Percentiles rank a stretch among this genome's conserved stretches.
Conservation (phyloP, 2,888 invertebrate species). For the Philereme transversata region DNA sequence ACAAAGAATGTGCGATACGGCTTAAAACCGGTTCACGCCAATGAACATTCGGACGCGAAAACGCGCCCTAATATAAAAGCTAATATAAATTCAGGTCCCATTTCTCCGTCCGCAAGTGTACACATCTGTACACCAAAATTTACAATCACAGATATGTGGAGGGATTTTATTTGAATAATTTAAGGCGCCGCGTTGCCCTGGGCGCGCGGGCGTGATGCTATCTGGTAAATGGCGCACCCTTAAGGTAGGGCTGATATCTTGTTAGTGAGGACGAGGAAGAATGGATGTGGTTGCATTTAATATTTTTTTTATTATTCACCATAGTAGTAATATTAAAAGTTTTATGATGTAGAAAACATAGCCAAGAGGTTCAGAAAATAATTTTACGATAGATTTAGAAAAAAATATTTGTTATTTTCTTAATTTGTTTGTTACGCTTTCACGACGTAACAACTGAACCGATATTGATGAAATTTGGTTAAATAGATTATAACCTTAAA, state of each 20-base stretch:
- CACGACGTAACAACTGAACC: too few species aligned
- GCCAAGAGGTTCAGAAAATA: background rate
- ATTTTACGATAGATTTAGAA: too few species aligned
- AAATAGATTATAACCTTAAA: too few species aligned
- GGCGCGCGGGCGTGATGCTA: conserved; percentile 59
- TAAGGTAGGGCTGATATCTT: conserved; percentile 40
- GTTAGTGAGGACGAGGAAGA: conserved; percentile 32
- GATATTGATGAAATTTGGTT: too few species aligned
- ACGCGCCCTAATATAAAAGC: background rate
- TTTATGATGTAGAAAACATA: background rate
- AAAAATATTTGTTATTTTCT: too few species aligned
- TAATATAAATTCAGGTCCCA: conserved; percentile 25
- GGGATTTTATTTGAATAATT: conserved; percentile 80
- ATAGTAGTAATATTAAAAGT: too few species aligned
- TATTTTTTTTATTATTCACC: background rate
- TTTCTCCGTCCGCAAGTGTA: conserved; percentile 43
- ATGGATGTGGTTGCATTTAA: conserved; percentile 42
- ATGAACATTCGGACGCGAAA: too few species aligned
- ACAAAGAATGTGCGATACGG: too few species aligned
- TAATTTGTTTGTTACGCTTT: too few species aligned
- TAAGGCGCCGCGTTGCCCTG: conserved; percentile 60
- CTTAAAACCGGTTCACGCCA: too few species aligned
- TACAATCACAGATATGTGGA: conserved; percentile 73
- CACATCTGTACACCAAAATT: conserved; percentile 64
- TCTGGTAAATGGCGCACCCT: conserved; percentile 73